Evolutionary conservation across 2,888 invertebrate genomes (phyloP), one percentile per base, ranked within the genome.

Genomic region (Heliconius erato): DNA sequence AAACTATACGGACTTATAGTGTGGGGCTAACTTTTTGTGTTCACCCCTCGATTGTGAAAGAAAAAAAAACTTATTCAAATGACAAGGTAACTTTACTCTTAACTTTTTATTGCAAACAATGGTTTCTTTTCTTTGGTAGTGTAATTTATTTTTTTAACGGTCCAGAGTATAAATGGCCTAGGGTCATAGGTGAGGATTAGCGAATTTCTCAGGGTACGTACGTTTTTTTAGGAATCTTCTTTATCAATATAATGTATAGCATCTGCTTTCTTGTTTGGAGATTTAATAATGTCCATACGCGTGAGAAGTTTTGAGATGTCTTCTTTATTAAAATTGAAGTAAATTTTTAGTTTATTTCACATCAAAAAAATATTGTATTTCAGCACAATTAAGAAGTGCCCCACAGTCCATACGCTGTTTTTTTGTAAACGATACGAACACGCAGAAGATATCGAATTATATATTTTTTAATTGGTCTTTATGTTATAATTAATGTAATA

Each of bases 131-230:
- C 93, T 94, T 93, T 87, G 88, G 87, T 83, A 87, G 86, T 89
- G 89, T 91, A 91, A 90, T 94, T 93, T 93, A 92, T 93, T 94
- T 94, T 93, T 94, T 92, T 91, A 93, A 93, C 92, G 92, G 94
- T 93, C 93, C 91, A 91, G 86, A 89, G 87, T 86, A 80, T 86
- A 83, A 91, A 91, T 94, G 89, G 93, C 95, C 96, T 84, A 86
- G 94, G 96, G 96, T 96, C 96, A 96, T 94, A 95, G 95, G 93
- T 95, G 92, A 95, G 88, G 91, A 90, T 90, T 90, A 90, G 88
- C 89, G 91, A 90, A 90, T 91, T 95, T 96, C 95, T 94, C 95
- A 95, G 90, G 92, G 88, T 89, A 93, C 12, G 88, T 89, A 92
- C 19, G 93, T 94, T 94, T 93, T 82, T 83, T 79, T 69, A 91